Conservation (phyloP, 1,140 invertebrate genomes). For the Metaphire vulgaris region DNA sequence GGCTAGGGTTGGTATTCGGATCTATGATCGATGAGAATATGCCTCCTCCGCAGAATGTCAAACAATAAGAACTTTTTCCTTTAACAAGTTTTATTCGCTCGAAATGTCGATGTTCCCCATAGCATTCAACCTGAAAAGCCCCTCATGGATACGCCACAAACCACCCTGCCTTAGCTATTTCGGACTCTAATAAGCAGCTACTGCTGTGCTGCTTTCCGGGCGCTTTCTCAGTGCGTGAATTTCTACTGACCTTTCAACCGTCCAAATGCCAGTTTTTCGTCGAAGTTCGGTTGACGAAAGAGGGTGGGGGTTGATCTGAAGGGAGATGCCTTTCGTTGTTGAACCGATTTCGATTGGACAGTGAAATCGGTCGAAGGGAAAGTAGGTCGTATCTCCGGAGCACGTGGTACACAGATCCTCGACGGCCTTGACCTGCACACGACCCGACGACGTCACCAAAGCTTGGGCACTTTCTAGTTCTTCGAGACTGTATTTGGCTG, state of each 20-base stretch:
- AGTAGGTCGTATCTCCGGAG: background rate
- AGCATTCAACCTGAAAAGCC: too few relatives aligned
- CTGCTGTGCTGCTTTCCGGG: too few relatives aligned
- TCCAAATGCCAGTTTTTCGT: background rate
- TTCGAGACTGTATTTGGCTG: background rate
- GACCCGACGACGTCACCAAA: background rate
- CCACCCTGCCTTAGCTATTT: too few relatives aligned
- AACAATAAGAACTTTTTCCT: too few relatives aligned
- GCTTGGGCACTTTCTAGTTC: background rate
- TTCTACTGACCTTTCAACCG: background rate
- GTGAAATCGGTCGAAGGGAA: background rate
- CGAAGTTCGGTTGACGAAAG: background rate
- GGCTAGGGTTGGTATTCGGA: too few relatives aligned
- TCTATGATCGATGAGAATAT: too few relatives aligned
- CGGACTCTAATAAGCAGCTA: too few relatives aligned
- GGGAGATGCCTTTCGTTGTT: background rate
- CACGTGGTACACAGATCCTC: background rate
- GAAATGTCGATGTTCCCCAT: too few relatives aligned
- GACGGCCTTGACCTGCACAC: background rate
- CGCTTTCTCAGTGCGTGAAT: too few relatives aligned
- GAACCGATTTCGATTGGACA: background rate
- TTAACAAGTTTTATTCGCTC: too few relatives aligned
- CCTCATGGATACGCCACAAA: too few relatives aligned
- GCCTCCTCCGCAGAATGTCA: too few relatives aligned
- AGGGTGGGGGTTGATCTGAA: background rate